Conservation (phyloP, 1,140 invertebrate genomes). For the Oedothorax gibbosus region DNA sequence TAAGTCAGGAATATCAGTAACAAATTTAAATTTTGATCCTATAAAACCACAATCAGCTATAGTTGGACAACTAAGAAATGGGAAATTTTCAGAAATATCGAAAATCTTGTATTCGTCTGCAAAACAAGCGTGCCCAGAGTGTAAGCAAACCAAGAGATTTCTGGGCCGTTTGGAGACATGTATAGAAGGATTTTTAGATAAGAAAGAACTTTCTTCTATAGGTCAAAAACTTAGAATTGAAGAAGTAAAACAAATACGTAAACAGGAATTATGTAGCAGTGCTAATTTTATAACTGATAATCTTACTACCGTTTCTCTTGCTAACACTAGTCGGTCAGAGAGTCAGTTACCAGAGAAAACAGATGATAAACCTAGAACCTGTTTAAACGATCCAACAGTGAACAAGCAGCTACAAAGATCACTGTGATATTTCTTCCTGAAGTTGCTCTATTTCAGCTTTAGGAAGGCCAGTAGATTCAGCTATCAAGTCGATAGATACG, state of each 20-base stretch:
- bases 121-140: constrained; percentile 6
- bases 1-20: neutral
- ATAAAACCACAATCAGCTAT: neutral
- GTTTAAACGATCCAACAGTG: constrained; percentile 53
- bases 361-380: constrained; percentile 26
- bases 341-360: constrained; percentile 41
- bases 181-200: no score
- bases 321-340: constrained; percentile 31
- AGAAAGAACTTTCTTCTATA: no score
- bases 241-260: no score
- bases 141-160: no score
- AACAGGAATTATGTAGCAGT: no score
- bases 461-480: constrained; percentile 41
- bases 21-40: neutral
- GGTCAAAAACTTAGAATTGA: no score
- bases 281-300: no score
- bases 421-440: constrained; percentile 26
- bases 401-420: constrained; percentile 47
- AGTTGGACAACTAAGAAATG: neutral
- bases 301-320: no score
- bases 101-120: neutral
- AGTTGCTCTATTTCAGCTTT: constrained; percentile 32
- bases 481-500: neutral
- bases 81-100: neutral
- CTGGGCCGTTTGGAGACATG: no score